These are phyloP conservation scores for Ptilodon capucinus DNA, from an alignment of 2,888 invertebrate species.

Conservation along the genomic window DNA sequence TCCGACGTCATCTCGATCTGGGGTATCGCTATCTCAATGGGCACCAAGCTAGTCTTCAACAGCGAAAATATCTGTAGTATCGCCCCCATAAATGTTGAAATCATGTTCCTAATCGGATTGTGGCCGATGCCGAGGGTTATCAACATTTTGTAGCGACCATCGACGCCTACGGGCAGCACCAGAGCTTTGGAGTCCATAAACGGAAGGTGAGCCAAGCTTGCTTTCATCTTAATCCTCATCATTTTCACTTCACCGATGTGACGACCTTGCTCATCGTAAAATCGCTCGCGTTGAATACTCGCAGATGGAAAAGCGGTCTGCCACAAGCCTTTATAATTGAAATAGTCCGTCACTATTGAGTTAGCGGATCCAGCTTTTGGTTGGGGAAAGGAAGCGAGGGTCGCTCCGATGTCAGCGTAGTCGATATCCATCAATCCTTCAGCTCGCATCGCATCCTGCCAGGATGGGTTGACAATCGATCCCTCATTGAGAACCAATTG, in stretches of 20 bases:
- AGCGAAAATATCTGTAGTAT: constrained; percentile 30
- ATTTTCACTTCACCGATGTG: constrained; percentile 35
- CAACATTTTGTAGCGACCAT: constrained; percentile 39
- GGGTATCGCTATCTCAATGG: constrained; percentile 42
- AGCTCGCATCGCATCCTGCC: constrained; percentile 10
- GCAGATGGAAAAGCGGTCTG: constrained; percentile 35
- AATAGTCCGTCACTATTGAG: constrained; percentile 33
- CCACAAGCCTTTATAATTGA: constrained; percentile 40
- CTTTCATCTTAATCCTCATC: constrained; percentile 34
- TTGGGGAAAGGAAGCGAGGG: too few species aligned
- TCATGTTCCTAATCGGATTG: constrained; percentile 12
- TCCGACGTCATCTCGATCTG: constrained; percentile 33
- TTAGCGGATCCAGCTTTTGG: constrained; percentile 26
- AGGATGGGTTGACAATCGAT: constrained; percentile 19
- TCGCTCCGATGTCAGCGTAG: too few species aligned
- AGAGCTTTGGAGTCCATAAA: constrained; percentile 35
- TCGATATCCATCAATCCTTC: constrained; percentile 17
- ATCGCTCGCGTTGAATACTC: constrained; percentile 26
- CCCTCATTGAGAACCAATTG: constrained; percentile 25
- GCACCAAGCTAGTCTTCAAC: constrained; percentile 31
- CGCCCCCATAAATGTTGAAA: constrained; percentile 27
- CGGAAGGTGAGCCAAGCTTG: constrained; percentile 34
- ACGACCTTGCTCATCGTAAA: constrained; percentile 34
- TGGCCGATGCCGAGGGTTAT: constrained; percentile 30
- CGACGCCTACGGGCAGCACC: constrained; percentile 40